Evolutionary conservation across 2,797 vertebrate genomes (phyloP).

Genomic region (Sciurus carolinensis): DNA sequence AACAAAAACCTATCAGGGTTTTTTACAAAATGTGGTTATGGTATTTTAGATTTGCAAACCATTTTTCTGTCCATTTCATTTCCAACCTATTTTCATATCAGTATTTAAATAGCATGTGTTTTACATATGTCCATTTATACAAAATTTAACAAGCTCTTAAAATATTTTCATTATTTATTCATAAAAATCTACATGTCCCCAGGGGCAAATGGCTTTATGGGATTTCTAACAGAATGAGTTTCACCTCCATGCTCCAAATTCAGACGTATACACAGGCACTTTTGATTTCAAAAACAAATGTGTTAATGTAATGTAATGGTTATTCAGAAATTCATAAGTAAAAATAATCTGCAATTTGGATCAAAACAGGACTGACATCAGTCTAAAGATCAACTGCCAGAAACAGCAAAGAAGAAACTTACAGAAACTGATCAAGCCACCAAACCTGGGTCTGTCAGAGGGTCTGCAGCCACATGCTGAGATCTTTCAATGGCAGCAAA

Average conservation of each 20-base stretch:
- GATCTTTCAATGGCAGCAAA: slow-evolving; percentile 76
- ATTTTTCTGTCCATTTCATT: slow-evolving; percentile 65
- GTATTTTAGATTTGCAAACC: slow-evolving; percentile 37
- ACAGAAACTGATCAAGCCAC: not conserved
- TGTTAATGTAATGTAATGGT: not conserved
- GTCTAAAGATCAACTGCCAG: not conserved
- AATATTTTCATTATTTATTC: slow-evolving; percentile 83
- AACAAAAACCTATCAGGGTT: not conserved
- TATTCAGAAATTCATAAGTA: slow-evolving; percentile 14
- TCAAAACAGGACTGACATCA: not conserved
- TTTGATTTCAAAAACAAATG: slow-evolving; percentile 30
- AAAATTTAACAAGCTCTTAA: slow-evolving; percentile 79
- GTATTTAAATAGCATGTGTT: slow-evolving; percentile 78
- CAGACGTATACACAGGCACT: slow-evolving; percentile 9
- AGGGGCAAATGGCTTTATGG: slow-evolving; percentile 57
- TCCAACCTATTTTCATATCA: slow-evolving; percentile 68
- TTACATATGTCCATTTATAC: slow-evolving; percentile 77
- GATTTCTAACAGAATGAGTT: slow-evolving; percentile 65
- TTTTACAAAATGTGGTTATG: not conserved
- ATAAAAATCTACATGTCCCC: slow-evolving; percentile 74
- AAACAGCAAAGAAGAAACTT: not conserved
- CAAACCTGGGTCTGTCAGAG: not conserved
- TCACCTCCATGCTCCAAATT: slow-evolving; percentile 46
- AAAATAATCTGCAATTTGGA: slow-evolving; percentile 20
- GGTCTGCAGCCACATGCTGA: slow-evolving; percentile 59